Base-by-base conservation (phyloP, 2,888 invertebrate genomes). In the Mellilla xanthometata region DNA sequence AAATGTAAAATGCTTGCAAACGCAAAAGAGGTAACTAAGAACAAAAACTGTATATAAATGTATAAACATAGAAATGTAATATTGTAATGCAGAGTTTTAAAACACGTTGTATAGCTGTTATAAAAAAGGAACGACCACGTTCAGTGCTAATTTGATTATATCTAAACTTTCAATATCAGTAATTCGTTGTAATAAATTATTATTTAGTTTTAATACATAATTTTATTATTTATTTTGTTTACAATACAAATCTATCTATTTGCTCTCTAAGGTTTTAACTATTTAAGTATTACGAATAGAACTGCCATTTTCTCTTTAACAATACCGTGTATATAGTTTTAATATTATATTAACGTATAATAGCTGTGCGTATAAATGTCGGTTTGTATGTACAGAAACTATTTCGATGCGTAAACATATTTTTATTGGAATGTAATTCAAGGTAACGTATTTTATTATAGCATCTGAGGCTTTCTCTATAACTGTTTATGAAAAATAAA, bases 151-250 rank as follows among this genome's bases (percentile, higher is more conserved):
- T 36, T 28, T n/a, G 62, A 67, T 60, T 73, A 68, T 69, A 65
- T 69, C 52, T 55, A 59, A 7, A 33, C 39, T 62, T 69, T 67
- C 52, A 65, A 68, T 75, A 78, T 76, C 68, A 70, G 68, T 83
- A 86, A 72, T 87, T 87, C 85, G 86, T 86, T 86, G 86, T 76
- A 72, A 73, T 81, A 76, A 68, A 69, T 78, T 73, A 73, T 68
- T 75, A 72, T 60, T 67, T 65, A 62, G 58, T 61, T 55, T 57
- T 53, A 45, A 49, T 54, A 54, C 35, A 50, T 39, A 44, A 11
- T 36, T 46, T 51, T 50, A 35, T n/a, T n/a, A n/a, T n/a, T n/a
- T n/a, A n/a, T n/a, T n/a, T n/a, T n/a, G n/a, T 15, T 62, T 65
- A 64, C 61, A 62, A 68, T 72, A 68, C 56, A 46, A 40, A 46